Percentiles rank a stretch among this genome's conserved stretches.
These are phyloP conservation scores for Phyllotreta cruciferae DNA, from an alignment of 2,888 invertebrate species.

Conservation along the genomic window DNA sequence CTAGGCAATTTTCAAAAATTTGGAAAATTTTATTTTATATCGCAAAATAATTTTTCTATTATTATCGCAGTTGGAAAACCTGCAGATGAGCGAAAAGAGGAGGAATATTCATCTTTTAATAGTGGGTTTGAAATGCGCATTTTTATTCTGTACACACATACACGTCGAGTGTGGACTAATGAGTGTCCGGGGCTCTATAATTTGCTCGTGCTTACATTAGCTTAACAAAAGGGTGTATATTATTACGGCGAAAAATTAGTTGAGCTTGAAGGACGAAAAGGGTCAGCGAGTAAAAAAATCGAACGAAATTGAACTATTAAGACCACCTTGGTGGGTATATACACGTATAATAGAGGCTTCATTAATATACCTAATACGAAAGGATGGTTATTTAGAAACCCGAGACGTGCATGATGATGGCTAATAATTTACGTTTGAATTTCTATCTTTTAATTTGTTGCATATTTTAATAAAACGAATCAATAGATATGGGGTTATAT, in stretches of 20 bases:
- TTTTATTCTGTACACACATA: constrained; percentile 18
- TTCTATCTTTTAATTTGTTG: no score
- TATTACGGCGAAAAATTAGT: constrained; percentile 17
- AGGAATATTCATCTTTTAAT: constrained; percentile 15
- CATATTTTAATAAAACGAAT: no score
- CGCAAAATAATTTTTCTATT: no score
- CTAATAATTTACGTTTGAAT: no score
- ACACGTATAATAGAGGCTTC: no score
- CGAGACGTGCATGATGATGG: no score
- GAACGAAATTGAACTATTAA: constrained; percentile 13
- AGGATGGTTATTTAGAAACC: no score
- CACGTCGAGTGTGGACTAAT: constrained; percentile 10
- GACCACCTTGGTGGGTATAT: constrained; percentile 6
- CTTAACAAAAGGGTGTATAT: constrained; percentile 16
- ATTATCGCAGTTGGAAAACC: constrained; percentile 16
- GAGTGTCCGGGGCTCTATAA: constrained; percentile 24
- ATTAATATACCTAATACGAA: no score
- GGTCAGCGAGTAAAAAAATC: constrained; percentile 1
- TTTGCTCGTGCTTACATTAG: constrained; percentile 26
- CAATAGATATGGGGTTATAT: no score
- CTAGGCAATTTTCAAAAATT: not conserved
- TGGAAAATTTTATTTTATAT: no score
- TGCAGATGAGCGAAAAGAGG: constrained; percentile 16
- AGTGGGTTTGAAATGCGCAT: constrained; percentile 5
- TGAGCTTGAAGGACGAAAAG: constrained; percentile 22